phyloP scores from a whole-genome alignment of 2,113 vertebrate genomes.

The Microtus ochrogaster region DNA sequence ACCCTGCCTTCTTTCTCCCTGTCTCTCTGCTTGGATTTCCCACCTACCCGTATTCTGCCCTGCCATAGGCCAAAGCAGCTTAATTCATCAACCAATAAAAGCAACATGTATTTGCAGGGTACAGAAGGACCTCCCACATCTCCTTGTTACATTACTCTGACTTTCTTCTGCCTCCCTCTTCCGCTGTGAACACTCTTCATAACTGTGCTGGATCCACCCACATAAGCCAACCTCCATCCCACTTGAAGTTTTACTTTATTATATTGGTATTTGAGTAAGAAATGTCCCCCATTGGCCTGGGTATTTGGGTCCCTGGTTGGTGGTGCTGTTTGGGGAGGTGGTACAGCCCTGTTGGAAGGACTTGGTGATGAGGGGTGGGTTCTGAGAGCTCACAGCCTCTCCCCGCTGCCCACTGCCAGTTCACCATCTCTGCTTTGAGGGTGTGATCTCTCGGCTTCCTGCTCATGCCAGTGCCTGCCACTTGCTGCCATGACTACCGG shows the following conservation, averaged over 20 bases:
- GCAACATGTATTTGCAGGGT: too few species aligned
- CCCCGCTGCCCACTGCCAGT: background rate
- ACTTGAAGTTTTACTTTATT: background rate
- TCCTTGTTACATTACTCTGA: background rate
- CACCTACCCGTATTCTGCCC: too few species aligned
- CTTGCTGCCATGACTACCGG: background rate
- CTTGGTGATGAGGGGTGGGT: background rate
- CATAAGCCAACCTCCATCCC: background rate
- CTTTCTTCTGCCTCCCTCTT: background rate
- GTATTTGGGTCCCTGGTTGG: background rate
- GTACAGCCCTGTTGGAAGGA: background rate
- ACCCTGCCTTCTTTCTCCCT: too few species aligned
- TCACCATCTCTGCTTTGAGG: background rate
- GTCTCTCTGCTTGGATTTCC: too few species aligned
- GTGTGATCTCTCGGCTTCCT: background rate
- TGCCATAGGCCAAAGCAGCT: too few species aligned
- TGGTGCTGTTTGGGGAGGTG: background rate
- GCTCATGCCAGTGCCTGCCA: background rate
- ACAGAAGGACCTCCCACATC: too few species aligned
- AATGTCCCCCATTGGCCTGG: background rate
- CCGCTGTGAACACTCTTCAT: background rate
- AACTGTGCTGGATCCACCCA: background rate
- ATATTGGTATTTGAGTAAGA: background rate
- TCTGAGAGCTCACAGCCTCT: background rate
- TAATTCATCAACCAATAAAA: too few species aligned